A percentile compares a stretch with the other conserved stretches of the same genome.
phyloP scores from a whole-genome alignment of 2,888 invertebrate species.

The Caenorhabditis afra region DNA sequence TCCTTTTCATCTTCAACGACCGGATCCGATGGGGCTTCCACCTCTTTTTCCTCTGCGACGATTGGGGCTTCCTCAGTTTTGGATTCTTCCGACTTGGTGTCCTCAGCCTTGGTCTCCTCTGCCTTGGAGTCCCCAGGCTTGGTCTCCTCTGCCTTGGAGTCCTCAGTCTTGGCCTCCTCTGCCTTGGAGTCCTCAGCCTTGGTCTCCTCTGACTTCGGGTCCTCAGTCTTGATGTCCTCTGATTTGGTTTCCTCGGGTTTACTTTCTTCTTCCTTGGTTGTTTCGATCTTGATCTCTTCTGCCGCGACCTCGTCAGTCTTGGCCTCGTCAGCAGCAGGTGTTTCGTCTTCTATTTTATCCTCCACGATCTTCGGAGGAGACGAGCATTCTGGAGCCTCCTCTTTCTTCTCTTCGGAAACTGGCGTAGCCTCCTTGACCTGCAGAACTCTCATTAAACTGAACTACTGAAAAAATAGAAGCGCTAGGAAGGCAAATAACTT shows the following conservation, averaged over 20 bases:
- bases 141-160: conserved; percentile 8
- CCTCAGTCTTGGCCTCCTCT: conserved; percentile 2
- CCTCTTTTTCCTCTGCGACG: conserved; percentile 24
- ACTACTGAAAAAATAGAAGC: background rate
- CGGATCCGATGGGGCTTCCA: conserved; percentile 2
- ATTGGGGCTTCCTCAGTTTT: conserved; percentile 21
- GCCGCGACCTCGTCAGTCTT: too few species aligned
- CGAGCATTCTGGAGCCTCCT: conserved; percentile 11
- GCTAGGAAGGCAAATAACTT: conserved; percentile 9
- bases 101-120: too few species aligned
- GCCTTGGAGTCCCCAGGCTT: background rate
- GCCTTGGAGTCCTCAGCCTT: background rate
- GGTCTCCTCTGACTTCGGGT: conserved; percentile 6
- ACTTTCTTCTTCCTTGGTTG: too few species aligned
- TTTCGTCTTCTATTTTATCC: conserved; percentile 12
- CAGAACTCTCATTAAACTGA: background rate
- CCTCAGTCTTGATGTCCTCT: background rate
- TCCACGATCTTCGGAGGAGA: conserved; percentile 10
- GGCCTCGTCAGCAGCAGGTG: conserved; percentile 6
- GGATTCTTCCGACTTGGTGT: conserved; percentile 26
- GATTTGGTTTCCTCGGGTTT: too few species aligned
- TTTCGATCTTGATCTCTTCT: too few species aligned
- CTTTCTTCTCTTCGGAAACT: conserved; percentile 25
- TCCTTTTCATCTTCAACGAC: conserved; percentile 27
- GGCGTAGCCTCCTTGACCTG: conserved; percentile 22